Evolutionary conservation across 2,797 vertebrate species (phyloP).

Genomic region (Sebastes reedi): DNA sequence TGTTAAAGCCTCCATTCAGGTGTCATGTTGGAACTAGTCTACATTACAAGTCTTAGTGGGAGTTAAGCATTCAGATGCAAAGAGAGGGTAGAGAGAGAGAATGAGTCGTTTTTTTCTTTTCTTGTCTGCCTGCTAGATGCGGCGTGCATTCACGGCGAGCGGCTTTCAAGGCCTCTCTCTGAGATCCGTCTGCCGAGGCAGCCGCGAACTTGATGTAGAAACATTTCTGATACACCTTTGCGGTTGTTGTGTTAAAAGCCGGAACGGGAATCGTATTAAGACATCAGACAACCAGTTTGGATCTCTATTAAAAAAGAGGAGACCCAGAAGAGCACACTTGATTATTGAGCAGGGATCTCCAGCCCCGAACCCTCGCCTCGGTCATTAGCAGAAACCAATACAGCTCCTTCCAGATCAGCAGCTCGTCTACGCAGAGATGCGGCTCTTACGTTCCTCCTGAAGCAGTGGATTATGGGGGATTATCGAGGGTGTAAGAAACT

Average conservation of each 20-base stretch:
- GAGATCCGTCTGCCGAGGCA: conserved; percentile 79
- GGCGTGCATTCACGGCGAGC: conserved; percentile 75
- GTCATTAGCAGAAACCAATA: conserved; percentile 47
- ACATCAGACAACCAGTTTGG: background rate
- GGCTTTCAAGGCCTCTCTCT: conserved; percentile 79
- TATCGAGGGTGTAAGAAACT: conserved; percentile 71
- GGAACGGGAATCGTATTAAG: background rate
- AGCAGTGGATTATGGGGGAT: conserved; percentile 79
- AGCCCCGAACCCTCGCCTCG: conserved; percentile 10
- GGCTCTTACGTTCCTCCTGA: conserved; percentile 66
- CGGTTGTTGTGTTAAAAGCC: background rate
- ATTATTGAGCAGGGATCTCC: conserved; percentile 36
- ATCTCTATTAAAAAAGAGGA: background rate
- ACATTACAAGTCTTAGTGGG: conserved; percentile 43
- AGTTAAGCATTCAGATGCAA: conserved; percentile 52
- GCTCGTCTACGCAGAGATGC: conserved; percentile 53
- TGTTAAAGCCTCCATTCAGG: conserved; percentile 63
- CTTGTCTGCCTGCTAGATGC: conserved; percentile 56
- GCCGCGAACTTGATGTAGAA: background rate
- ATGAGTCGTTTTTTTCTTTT: conserved; percentile 67
- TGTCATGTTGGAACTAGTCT: conserved; percentile 58
- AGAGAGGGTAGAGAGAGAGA: conserved; percentile 30
- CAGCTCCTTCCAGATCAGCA: conserved; percentile 59
- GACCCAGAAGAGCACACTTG: background rate
- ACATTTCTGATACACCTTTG: background rate